Evolutionary conservation across 2,113 vertebrate species (phyloP).

Genomic region (Chloropsis hardwickii): DNA sequence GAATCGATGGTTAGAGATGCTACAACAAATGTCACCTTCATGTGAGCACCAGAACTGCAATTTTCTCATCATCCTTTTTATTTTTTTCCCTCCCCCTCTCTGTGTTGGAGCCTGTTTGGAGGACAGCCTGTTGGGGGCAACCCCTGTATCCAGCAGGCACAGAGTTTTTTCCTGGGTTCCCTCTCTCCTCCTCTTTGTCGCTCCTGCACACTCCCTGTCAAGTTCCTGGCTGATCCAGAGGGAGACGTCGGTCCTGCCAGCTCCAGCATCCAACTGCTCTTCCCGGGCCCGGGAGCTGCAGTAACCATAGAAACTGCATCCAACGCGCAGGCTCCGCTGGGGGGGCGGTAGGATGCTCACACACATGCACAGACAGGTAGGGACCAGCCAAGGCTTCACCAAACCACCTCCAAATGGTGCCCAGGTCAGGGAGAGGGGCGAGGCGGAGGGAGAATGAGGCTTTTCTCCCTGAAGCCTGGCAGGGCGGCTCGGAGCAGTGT

Average conservation of each 20-base stretch:
- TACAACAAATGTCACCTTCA: constrained; percentile 53
- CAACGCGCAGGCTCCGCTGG: constrained; percentile 57
- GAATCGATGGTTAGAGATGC: not conserved
- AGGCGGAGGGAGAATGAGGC: fast-evolving
- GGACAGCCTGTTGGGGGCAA: constrained; percentile 51
- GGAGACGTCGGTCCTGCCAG: constrained; percentile 69
- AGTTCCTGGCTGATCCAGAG: constrained; percentile 73
- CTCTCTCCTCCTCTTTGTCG: constrained; percentile 34
- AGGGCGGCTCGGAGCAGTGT: fast-evolving
- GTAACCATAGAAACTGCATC: constrained; percentile 82
- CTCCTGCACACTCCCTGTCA: constrained; percentile 67
- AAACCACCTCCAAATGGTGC: not conserved
- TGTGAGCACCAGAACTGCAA: constrained; percentile 25
- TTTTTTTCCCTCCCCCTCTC: not conserved
- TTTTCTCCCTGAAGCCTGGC: not conserved
- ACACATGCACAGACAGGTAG: constrained; percentile 48
- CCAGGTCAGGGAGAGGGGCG: not conserved
- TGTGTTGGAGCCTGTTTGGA: not conserved
- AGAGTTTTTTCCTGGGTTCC: not conserved
- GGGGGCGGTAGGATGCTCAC: constrained; percentile 9
- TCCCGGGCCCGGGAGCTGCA: constrained; percentile 50
- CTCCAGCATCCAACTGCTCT: constrained; percentile 59
- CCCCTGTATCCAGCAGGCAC: not conserved
- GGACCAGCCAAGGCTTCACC: constrained; percentile 4
- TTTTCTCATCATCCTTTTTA: constrained; percentile 1